These are phyloP conservation scores for Drosophila paramelanica DNA, from an alignment of 2,888 invertebrate genomes.

Conservation along the genomic window DNA sequence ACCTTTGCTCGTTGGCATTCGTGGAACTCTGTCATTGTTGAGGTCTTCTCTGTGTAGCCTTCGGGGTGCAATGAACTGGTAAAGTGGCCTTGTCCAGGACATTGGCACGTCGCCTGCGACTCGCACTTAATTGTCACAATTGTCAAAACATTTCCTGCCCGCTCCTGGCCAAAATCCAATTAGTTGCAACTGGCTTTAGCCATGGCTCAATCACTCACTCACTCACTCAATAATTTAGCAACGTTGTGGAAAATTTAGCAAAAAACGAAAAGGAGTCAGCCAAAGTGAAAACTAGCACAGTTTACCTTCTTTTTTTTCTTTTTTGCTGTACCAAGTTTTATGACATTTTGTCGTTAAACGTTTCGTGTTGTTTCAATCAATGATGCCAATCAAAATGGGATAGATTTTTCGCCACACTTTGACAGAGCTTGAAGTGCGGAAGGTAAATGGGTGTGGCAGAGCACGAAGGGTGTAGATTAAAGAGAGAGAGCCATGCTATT, in stretches of 20 bases:
- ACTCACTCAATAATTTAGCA: constrained; percentile 57
- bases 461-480: constrained; percentile 13
- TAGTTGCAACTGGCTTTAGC: constrained; percentile 60
- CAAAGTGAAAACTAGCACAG: constrained; percentile 63
- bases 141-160: constrained; percentile 75
- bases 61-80: constrained; percentile 76
- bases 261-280: constrained; percentile 34
- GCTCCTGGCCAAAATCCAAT: constrained; percentile 69
- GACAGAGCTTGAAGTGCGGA: constrained; percentile 42
- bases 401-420: constrained; percentile 66
- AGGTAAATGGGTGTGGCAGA: constrained; percentile 3
- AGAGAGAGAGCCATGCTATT: constrained; percentile 5
- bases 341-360: constrained; percentile 70
- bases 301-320: constrained; percentile 38
- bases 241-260: constrained; percentile 22
- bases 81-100: constrained; percentile 78
- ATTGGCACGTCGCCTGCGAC: constrained; percentile 65
- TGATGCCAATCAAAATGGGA: constrained; percentile 82
- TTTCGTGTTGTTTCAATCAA: constrained; percentile 81
- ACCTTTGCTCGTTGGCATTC: constrained; percentile 11
- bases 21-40: constrained; percentile 36
- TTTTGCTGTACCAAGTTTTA: constrained; percentile 57
- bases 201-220: constrained; percentile 72
- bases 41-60: constrained; percentile 48
- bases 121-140: constrained; percentile 74